Conservation (phyloP, 64 coral and sea anemone genomes). For the Porites lutea region DNA sequence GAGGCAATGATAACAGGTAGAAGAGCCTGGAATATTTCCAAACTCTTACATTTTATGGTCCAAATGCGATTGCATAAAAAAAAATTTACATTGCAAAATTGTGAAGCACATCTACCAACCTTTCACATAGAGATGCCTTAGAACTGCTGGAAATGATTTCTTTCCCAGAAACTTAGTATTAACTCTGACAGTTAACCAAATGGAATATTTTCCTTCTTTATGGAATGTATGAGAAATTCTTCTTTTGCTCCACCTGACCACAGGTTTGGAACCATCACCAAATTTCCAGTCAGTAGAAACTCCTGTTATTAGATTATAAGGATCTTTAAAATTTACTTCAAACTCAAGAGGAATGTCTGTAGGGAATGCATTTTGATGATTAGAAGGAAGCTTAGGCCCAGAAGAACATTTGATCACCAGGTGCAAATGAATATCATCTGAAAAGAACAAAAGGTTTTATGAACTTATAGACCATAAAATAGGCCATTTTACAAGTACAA, state of each 20-base stretch:
- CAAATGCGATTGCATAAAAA: too few relatives aligned
- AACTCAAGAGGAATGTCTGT: constrained; percentile 7
- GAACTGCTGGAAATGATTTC: not conserved
- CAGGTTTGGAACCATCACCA: not conserved
- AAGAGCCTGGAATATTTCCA: too few relatives aligned
- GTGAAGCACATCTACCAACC: not conserved
- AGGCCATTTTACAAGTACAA: too few relatives aligned
- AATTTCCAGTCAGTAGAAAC: constrained; percentile 33
- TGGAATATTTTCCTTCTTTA: not conserved
- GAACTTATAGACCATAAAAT: not conserved
- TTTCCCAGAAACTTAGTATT: not conserved
- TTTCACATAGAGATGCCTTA: not conserved
- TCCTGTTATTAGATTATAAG: not conserved
- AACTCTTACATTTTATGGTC: too few relatives aligned
- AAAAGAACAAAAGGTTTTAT: not conserved
- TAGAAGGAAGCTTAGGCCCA: constrained; percentile 29
- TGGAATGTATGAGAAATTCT: not conserved
- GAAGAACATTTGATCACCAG: not conserved
- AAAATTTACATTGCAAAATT: too few relatives aligned
- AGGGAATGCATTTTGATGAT: not conserved
- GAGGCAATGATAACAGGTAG: too few relatives aligned
- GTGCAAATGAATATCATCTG: not conserved
- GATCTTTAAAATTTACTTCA: constrained; percentile 44
- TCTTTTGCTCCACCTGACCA: not conserved
- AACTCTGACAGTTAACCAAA: constrained; percentile 7